A percentile compares a stretch with the other conserved stretches of the same genome.
Evolutionary conservation across 1,140 invertebrate species (phyloP).

Genomic region (Drosophila nebulosa): DNA sequence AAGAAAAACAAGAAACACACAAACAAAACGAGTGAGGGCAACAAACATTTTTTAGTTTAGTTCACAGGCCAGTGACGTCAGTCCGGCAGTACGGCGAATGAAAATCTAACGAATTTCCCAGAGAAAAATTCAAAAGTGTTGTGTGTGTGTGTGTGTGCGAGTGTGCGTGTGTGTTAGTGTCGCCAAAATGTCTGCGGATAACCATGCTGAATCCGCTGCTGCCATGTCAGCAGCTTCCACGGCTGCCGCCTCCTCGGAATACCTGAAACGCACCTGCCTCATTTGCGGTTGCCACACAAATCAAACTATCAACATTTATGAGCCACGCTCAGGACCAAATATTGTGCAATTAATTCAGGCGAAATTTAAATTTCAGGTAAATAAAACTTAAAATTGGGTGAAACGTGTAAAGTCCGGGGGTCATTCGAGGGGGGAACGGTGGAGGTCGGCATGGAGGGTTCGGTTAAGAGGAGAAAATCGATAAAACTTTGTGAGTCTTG

Average conservation of each 20-base stretch:
- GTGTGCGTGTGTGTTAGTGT: not conserved
- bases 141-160: not conserved
- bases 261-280: slow-evolving; percentile 79
- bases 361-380: slow-evolving; percentile 80
- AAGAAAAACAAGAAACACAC: not conserved
- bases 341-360: slow-evolving; percentile 80
- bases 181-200: slow-evolving; percentile 51
- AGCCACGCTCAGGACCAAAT: slow-evolving; percentile 78
- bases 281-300: slow-evolving; percentile 80
- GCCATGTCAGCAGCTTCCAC: slow-evolving; percentile 32
- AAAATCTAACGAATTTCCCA: slow-evolving; percentile 3
- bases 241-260: slow-evolving; percentile 65
- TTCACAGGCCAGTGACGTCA: slow-evolving; percentile 17
- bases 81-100: not conserved
- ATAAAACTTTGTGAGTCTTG: slow-evolving; percentile 29
- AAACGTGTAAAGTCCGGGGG: not conserved
- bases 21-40: slow-evolving; percentile 4
- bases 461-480: slow-evolving; percentile 19
- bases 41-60: slow-evolving; percentile 2
- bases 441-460: not conserved
- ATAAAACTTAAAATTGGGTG: slow-evolving; percentile 5
- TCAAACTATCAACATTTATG: slow-evolving; percentile 79
- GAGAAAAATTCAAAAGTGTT: not conserved
- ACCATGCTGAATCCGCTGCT: slow-evolving; percentile 53
- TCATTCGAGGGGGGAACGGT: too few species aligned